Percentiles rank a stretch among this genome's conserved stretches.
These are phyloP conservation scores for Nasonovia ribisnigri DNA, from an alignment of 2,888 invertebrate genomes.

Conservation along the genomic window DNA sequence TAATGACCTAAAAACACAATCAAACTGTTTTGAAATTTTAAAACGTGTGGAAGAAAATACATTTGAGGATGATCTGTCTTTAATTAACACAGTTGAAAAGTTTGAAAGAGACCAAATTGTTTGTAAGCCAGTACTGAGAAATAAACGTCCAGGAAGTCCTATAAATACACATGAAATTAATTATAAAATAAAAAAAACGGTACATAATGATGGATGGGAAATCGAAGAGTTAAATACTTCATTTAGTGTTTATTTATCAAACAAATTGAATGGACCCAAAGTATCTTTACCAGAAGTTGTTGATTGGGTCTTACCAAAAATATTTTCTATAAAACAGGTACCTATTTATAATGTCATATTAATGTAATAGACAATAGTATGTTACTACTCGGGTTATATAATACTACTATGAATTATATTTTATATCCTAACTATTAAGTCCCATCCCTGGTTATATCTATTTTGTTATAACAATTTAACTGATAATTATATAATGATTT, in stretches of 20 bases:
- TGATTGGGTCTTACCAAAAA: conserved; percentile 67
- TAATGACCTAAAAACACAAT: background rate
- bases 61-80: conserved; percentile 58
- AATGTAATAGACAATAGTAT: background rate
- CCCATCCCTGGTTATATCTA: background rate
- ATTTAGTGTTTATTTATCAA: conserved; percentile 42
- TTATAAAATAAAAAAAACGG: conserved; percentile 35
- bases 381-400: background rate
- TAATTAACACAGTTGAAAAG: conserved; percentile 49
- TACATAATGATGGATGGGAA: conserved; percentile 34
- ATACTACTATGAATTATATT: background rate
- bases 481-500: conserved; percentile 51
- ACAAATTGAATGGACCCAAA: conserved; percentile 57
- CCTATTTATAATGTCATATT: background rate
- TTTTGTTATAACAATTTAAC: background rate
- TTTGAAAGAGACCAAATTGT: conserved; percentile 46
- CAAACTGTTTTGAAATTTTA: background rate
- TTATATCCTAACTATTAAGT: background rate
- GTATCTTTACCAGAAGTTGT: conserved; percentile 38
- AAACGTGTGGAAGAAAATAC: conserved; percentile 25
- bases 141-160: conserved; percentile 56
- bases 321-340: conserved; percentile 67
- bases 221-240: conserved; percentile 20
- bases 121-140: background rate
- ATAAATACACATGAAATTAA: conserved; percentile 4